Conservation (phyloP, 2,113 vertebrate genomes). For the Ailuropoda melanoleuca region DNA sequence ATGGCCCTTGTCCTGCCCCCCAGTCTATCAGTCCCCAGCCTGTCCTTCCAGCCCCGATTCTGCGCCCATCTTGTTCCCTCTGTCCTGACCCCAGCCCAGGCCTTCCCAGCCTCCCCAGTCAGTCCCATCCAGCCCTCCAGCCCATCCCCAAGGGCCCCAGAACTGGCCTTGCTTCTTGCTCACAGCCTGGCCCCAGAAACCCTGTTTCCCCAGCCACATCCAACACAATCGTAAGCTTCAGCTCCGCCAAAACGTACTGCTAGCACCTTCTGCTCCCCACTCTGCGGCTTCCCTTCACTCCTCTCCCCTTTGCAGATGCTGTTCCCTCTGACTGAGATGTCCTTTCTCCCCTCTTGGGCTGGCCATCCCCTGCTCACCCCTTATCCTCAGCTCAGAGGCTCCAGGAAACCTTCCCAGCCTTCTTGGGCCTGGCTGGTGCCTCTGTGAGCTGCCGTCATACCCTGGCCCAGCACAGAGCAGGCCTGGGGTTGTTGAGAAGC, state of each 20-base stretch:
- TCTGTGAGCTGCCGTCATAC: neutral
- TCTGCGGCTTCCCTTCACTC: neutral
- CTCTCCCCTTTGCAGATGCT: neutral
- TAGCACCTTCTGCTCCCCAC: rapidly evolving
- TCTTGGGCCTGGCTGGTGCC: no score
- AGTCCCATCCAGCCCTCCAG: neutral
- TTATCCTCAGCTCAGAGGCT: neutral
- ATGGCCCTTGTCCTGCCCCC: neutral
- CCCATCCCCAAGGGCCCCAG: neutral
- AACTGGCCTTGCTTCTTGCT: neutral
- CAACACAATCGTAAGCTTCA: neutral
- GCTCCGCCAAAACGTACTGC: neutral
- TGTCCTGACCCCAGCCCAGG: neutral
- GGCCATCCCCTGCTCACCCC: no score
- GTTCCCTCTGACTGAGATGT: neutral
- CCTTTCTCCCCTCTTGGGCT: neutral
- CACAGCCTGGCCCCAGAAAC: neutral
- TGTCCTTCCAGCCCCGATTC: neutral
- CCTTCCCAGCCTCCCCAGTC: neutral
- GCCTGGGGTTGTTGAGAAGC: neutral
- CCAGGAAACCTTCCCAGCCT: neutral
- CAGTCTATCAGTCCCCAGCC: neutral
- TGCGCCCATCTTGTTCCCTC: neutral
- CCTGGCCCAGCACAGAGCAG: neutral
- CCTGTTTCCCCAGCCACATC: neutral